These are phyloP conservation scores for Anhinga anhinga DNA, from an alignment of 2,113 vertebrate species.

Conservation along the genomic window DNA sequence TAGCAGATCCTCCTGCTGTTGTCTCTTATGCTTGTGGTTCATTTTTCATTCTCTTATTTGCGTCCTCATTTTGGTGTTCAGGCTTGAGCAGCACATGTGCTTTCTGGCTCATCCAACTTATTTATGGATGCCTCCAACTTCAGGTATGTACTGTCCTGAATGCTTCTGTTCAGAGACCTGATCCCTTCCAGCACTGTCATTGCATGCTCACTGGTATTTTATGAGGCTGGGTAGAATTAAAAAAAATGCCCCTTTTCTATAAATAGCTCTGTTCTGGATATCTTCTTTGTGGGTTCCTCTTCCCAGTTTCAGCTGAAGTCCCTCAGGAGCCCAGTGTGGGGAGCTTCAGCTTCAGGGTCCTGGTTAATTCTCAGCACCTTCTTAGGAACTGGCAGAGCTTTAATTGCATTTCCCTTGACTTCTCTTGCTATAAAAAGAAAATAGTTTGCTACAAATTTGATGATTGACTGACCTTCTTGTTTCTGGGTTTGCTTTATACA, in stretches of 20 bases:
- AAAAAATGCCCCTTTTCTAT: neutral
- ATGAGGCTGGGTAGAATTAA: neutral
- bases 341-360: neutral
- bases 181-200: neutral
- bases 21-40: neutral
- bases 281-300: neutral
- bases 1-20: neutral
- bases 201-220: neutral
- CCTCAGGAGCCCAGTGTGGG: neutral
- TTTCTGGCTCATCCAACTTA: neutral
- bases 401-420: neutral
- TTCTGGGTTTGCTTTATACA: neutral
- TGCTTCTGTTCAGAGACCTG: neutral
- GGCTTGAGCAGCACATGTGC: neutral
- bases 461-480: neutral
- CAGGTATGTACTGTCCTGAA: neutral
- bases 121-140: neutral
- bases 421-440: neutral
- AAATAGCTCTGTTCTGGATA: neutral
- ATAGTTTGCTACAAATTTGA: neutral
- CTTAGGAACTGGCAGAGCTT: neutral
- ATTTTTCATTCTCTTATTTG: neutral
- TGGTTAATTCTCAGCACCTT: neutral
- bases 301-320: neutral
- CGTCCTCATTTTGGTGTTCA: neutral